Conservation (phyloP, 2,888 invertebrate genomes). For the Sarcophaga caerulescens region DNA sequence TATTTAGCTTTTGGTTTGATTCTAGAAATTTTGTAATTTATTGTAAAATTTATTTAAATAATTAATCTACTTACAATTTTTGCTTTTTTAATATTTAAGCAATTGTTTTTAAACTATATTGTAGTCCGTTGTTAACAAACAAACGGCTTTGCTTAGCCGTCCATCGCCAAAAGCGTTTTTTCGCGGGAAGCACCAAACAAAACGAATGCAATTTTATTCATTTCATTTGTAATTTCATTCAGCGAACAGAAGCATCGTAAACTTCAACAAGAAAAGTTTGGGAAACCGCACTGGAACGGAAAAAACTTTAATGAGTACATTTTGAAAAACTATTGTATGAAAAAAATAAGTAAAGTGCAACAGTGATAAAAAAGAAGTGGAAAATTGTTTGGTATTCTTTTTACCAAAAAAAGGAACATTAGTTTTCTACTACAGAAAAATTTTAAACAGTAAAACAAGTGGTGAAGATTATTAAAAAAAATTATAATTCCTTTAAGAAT, state of each 20-base stretch:
- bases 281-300: slow-evolving; percentile 10
- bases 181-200: slow-evolving; percentile 2
- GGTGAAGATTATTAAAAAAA: neutral
- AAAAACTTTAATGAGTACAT: slow-evolving; percentile 5
- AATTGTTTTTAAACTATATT: too few relatives aligned
- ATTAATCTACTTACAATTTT: too few relatives aligned
- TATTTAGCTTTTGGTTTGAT: too few relatives aligned
- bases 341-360: slow-evolving; percentile 49
- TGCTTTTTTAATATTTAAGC: too few relatives aligned
- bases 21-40: too few relatives aligned
- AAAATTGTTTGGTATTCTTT: slow-evolving; percentile 28
- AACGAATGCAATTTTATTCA: slow-evolving; percentile 15
- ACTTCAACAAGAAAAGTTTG: slow-evolving; percentile 53
- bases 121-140: too few relatives aligned
- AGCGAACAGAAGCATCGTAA: slow-evolving; percentile 38
- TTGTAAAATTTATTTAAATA: too few relatives aligned
- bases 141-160: too few relatives aligned
- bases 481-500: neutral
- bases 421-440: neutral
- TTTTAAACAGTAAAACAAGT: neutral
- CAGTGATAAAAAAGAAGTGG: slow-evolving; percentile 20
- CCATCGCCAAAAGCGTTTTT: too few relatives aligned
- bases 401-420: neutral
- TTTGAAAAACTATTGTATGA: neutral
- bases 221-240: slow-evolving; percentile 37